Conservation (phyloP, 2,888 invertebrate genomes). For the Protodeltote pygarga region DNA sequence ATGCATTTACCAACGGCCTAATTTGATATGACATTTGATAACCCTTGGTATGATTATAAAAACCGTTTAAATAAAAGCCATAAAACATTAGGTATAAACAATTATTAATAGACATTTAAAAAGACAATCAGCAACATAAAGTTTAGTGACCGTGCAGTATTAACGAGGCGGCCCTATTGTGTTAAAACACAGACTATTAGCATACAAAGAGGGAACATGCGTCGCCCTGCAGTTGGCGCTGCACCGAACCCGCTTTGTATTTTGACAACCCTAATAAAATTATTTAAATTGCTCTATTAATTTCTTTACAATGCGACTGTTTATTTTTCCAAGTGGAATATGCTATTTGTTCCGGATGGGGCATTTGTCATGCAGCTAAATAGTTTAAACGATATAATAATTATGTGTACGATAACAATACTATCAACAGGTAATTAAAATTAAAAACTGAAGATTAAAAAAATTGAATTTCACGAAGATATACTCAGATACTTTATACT, state of each 20-base stretch:
- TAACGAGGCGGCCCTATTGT: slow-evolving; percentile 59
- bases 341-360: slow-evolving; percentile 30
- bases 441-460: too few relatives aligned
- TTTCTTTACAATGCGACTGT: slow-evolving; percentile 41
- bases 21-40: too few relatives aligned
- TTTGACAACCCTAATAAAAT: slow-evolving; percentile 68
- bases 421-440: too few relatives aligned
- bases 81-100: slow-evolving; percentile 19
- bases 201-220: slow-evolving; percentile 71
- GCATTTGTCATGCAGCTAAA: too few relatives aligned
- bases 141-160: slow-evolving; percentile 14
- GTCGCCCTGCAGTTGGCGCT: slow-evolving; percentile 57
- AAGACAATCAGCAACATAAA: slow-evolving; percentile 33
- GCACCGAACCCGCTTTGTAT: slow-evolving; percentile 56
- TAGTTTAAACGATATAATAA: too few relatives aligned
- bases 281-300: slow-evolving; percentile 68
- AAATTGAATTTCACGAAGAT: too few relatives aligned
- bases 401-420: too few relatives aligned
- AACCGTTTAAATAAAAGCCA: background rate
- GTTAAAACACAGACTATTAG: slow-evolving; percentile 66
- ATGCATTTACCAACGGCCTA: too few relatives aligned
- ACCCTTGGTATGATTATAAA: too few relatives aligned
- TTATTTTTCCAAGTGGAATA: slow-evolving; percentile 34
- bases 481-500: too few relatives aligned
- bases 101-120: slow-evolving; percentile 31